Conservation (phyloP, 2,888 invertebrate species). For the Dugesia japonica region DNA sequence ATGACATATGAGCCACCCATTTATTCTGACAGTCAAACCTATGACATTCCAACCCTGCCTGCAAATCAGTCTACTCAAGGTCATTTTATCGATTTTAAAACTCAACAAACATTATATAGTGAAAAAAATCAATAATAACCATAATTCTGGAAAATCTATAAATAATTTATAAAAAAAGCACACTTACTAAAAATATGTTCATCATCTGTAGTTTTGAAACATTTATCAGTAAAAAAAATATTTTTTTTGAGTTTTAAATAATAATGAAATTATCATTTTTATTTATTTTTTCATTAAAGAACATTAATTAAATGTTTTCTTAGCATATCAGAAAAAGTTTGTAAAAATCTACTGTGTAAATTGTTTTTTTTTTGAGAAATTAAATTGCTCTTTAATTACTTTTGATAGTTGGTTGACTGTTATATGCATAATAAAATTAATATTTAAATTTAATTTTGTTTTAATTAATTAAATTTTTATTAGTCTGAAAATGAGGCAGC, state of each 20-base stretch:
- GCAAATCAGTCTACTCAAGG: background rate
- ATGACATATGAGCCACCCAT: conserved; percentile 8
- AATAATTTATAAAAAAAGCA: no score
- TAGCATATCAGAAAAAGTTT: no score
- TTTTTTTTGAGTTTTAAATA: background rate
- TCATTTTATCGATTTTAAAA: conserved; percentile 14
- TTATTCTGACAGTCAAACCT: conserved; percentile 9
- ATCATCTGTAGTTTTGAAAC: conserved; percentile 10
- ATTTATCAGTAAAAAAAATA: background rate
- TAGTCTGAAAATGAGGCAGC: no score
- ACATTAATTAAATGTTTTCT: no score
- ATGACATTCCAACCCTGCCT: conserved; percentile 11
- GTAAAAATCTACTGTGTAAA: no score
- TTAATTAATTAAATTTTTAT: no score
- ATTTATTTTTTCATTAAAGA: background rate
- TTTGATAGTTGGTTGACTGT: no score
- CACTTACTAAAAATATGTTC: background rate
- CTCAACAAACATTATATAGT: conserved; percentile 5
- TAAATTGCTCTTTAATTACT: no score
- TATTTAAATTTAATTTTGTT: no score
- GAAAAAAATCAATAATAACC: background rate
- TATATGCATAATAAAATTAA: no score
- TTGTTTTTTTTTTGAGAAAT: no score
- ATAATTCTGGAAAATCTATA: no score
- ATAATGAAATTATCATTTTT: background rate